Conservation (phyloP, 2,113 vertebrate species). For the Caracal caracal region DNA sequence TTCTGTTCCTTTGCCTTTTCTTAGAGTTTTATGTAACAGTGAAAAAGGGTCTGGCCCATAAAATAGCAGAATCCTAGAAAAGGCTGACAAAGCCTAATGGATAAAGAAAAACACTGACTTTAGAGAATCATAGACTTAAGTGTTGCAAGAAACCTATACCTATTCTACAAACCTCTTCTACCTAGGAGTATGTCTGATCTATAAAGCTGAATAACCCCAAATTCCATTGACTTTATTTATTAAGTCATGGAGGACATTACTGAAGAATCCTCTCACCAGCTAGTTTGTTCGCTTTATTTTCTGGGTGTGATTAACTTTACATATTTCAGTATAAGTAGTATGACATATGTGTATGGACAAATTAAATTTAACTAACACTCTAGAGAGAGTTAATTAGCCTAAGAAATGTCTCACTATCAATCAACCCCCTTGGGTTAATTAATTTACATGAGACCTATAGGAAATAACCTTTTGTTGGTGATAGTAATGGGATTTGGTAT, state of each 20-base stretch:
- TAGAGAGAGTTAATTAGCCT: neutral
- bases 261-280: neutral
- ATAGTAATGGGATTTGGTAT: neutral
- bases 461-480: neutral
- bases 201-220: neutral
- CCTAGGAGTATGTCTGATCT: neutral
- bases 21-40: neutral
- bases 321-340: neutral
- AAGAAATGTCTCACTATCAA: neutral
- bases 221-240: neutral
- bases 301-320: neutral
- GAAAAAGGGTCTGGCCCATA: neutral
- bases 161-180: neutral
- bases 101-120: neutral
- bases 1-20: neutral
- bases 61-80: neutral
- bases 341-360: neutral
- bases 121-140: neutral
- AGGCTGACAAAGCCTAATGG: neutral
- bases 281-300: neutral
- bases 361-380: slow-evolving; percentile 10
- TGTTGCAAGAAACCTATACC: neutral
- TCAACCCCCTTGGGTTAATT: neutral
- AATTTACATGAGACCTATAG: neutral
- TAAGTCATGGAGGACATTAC: neutral